Conservation (phyloP, 2,888 invertebrate genomes). For the Lobophora halterata region DNA sequence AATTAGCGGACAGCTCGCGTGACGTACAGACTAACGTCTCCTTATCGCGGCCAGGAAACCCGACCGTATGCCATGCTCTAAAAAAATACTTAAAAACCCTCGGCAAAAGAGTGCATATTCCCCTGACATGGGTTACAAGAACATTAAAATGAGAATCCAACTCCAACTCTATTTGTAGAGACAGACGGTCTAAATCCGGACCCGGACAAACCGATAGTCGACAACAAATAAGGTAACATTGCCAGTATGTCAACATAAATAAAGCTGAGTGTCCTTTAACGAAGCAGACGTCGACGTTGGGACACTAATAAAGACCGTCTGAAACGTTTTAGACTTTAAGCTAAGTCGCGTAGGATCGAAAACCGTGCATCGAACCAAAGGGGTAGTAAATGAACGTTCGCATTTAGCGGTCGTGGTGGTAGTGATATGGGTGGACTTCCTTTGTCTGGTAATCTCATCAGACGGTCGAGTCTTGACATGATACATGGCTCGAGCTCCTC, state of each 20-base stretch:
- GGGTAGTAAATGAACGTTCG: slow-evolving; percentile 74
- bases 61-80: slow-evolving; percentile 45
- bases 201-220: slow-evolving; percentile 42
- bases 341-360: slow-evolving; percentile 49
- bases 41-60: slow-evolving; percentile 75
- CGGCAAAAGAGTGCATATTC: slow-evolving; percentile 55
- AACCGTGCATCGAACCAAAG: slow-evolving; percentile 33
- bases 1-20: slow-evolving; percentile 78
- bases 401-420: slow-evolving; percentile 72
- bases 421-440: slow-evolving; percentile 79
- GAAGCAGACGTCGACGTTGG: slow-evolving; percentile 75
- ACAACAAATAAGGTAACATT: slow-evolving; percentile 74
- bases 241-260: slow-evolving; percentile 78
- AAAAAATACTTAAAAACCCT: slow-evolving; percentile 52
- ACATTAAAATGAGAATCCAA: slow-evolving; percentile 35
- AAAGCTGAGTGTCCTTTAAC: slow-evolving; percentile 80
- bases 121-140: slow-evolving; percentile 37
- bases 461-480: slow-evolving; percentile 71
- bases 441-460: slow-evolving; percentile 80
- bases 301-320: slow-evolving; percentile 62
- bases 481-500: slow-evolving; percentile 64
- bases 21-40: slow-evolving; percentile 75
- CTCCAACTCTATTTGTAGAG: slow-evolving; percentile 55
- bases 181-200: slow-evolving; percentile 47
- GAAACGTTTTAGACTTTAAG: slow-evolving; percentile 58